Evolutionary conservation across 2,888 invertebrate species (phyloP), one percentile per base, ranked within the genome.

Genomic region (Xanthorhoe designata): DNA sequence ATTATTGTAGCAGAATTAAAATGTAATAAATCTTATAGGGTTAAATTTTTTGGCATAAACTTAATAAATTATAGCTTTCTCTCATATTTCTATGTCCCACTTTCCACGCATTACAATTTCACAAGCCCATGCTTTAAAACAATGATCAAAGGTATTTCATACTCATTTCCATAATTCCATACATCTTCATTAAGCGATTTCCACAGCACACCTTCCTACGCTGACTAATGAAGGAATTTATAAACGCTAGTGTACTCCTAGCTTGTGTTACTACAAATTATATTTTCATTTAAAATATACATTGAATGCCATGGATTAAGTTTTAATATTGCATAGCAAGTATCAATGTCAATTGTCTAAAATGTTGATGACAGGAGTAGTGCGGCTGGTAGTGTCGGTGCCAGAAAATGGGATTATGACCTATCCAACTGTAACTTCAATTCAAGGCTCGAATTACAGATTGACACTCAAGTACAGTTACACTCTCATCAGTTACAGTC

Each of bases 221-320:
- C 78, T 76, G 75, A 76, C 75, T 87, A 88, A 89, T 87, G 85
- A 88, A 83, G 79, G 82, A 85, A 87, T 87, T 88, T 87, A 87
- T 84, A 83, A 81, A 83, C 85, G 81, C 84, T 84, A 80, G 79
- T 77, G 17, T 53, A 45, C 35, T 9, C 15, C 18, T 32, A 9
- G 52, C 45, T 29, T 58, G 15, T 42, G 17, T 42, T 4, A 66
- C 66, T 58, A 19, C 2, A 50, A 54, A 59, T 24, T 2, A 17
- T 17, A 0, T 49, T 32, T 51, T 51, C 2, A 32, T 29, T 42
- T 42, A 45, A 60, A 52, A 17, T 52, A 17, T 45, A 52, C 52
- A 45, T 52, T 60, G 24, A 7, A 13, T 8, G 24, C 19, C n/a
- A n/a, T 42, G 51, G 10, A 15, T 51, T 59, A 15, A 51, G 59